These are phyloP conservation scores for Hemiprocne comata DNA, from an alignment of 2,113 vertebrate species.

Conservation along the genomic window DNA sequence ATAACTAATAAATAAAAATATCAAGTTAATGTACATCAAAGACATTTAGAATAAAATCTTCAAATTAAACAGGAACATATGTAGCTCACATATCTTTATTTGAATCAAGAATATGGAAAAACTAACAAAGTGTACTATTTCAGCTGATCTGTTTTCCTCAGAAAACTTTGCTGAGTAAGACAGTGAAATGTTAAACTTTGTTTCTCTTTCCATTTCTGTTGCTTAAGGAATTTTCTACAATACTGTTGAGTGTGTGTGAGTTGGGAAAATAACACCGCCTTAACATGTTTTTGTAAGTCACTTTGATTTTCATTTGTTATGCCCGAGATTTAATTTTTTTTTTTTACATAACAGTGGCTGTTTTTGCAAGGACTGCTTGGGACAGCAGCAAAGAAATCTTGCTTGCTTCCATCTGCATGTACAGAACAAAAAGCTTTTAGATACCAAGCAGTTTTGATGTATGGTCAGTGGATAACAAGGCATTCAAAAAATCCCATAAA, in stretches of 20 bases:
- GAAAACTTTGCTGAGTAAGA: conserved; percentile 60
- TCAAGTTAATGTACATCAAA: conserved; percentile 27
- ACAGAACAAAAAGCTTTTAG: not conserved
- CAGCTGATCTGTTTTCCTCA: conserved; percentile 46
- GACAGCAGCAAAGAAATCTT: not conserved
- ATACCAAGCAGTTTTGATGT: not conserved
- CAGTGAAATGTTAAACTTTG: conserved; percentile 58
- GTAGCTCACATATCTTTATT: conserved; percentile 60
- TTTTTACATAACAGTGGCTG: not conserved
- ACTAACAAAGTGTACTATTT: conserved; percentile 60
- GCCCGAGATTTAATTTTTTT: conserved; percentile 31
- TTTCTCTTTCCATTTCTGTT: conserved; percentile 61
- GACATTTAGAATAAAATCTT: conserved; percentile 21
- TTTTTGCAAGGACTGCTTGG: not conserved
- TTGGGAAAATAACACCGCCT: not conserved
- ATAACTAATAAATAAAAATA: conserved; percentile 41
- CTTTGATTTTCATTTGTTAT: conserved; percentile 21
- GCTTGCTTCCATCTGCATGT: rapidly evolving
- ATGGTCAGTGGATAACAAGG: not conserved
- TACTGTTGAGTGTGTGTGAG: not conserved
- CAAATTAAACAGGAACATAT: conserved; percentile 52
- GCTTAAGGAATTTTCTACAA: conserved; percentile 54
- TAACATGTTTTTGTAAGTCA: not conserved
- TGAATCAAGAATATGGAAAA: conserved; percentile 67
- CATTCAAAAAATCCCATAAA: not conserved